Base-by-base conservation (phyloP, 2,888 invertebrate genomes). In the Aelia acuminata region DNA sequence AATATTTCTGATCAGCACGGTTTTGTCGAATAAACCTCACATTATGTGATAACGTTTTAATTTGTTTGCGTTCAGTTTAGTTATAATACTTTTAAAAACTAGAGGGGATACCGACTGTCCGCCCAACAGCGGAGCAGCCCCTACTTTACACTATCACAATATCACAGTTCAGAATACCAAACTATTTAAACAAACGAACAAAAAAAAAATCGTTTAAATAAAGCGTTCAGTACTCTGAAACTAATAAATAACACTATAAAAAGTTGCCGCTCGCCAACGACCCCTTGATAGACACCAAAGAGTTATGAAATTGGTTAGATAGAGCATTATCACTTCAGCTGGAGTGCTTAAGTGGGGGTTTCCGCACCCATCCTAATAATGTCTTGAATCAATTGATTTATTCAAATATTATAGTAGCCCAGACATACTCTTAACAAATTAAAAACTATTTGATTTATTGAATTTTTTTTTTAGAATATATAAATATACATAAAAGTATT, bases 271-370 rank as follows among this genome's bases (percentile, higher is more conserved):
- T 70, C 63, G 18, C 18, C 31, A 70, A 70, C 35, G 63, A 70
- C 1, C 18, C 31, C 5, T 70, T 70, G 63, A 70, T 35, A 22
- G 57, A 70, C 63, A 13, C 35, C 63, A 70, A 35, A 70, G 63
- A 70, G 63, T 70, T 70, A 70, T 70, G 63, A 35, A 63, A 70
- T 35, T 70, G 63, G 18, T 70, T 70, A 35, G 63, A 31, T 35
- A 35, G n/a, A n/a, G 63, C 63, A 70, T 35, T 70, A 70, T 70
- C 63, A 70, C 63, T 70, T 70, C 20, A 70, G 63, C 35, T 35
- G 31, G 63, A 70, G 63, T 18, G 63, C 18, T 70, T 70, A 70
- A 70, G 63, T 35, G 63, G 63, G 8, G 31, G 31, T 70, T 70
- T 70, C 63, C 63, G 63, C 18, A 70, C 31, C 63, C 63, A 35